phyloP scores from a whole-genome alignment of 2,888 invertebrate species.

The Corythucha ciliata region DNA sequence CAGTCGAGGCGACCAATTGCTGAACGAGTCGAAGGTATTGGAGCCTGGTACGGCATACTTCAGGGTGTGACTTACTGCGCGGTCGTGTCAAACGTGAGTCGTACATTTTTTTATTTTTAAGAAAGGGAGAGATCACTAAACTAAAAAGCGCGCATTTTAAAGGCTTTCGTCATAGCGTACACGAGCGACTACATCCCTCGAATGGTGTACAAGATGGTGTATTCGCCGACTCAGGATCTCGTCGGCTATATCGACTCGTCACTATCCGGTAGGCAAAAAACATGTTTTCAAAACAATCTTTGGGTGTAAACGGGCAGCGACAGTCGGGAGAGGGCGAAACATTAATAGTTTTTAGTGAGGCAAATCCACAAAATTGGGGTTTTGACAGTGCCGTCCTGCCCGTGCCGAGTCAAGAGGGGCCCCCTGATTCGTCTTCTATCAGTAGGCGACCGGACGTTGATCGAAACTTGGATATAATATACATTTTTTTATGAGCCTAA shows the following conservation, averaged over 20 bases:
- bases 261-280: slow-evolving; percentile 61
- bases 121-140: neutral
- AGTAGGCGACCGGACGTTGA: too few relatives aligned
- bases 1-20: slow-evolving; percentile 82
- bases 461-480: too few relatives aligned
- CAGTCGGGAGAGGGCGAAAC: too few relatives aligned
- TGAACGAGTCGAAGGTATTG: slow-evolving; percentile 84
- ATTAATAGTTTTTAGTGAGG: too few relatives aligned
- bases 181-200: slow-evolving; percentile 95
- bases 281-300: too few relatives aligned
- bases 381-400: too few relatives aligned
- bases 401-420: too few relatives aligned
- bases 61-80: slow-evolving; percentile 85
- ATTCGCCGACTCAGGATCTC: slow-evolving; percentile 63
- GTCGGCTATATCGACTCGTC: slow-evolving; percentile 83
- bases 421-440: too few relatives aligned
- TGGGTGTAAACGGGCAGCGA: too few relatives aligned
- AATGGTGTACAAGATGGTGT: slow-evolving; percentile 81
- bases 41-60: slow-evolving; percentile 84
- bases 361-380: too few relatives aligned
- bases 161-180: slow-evolving; percentile 97
- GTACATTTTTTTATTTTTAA: neutral
- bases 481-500: too few relatives aligned
- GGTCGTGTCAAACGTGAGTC: slow-evolving; percentile 69
- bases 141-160: slow-evolving; percentile 29